Conservation (phyloP, 2,888 invertebrate genomes). For the Rhabditoides inermis region DNA sequence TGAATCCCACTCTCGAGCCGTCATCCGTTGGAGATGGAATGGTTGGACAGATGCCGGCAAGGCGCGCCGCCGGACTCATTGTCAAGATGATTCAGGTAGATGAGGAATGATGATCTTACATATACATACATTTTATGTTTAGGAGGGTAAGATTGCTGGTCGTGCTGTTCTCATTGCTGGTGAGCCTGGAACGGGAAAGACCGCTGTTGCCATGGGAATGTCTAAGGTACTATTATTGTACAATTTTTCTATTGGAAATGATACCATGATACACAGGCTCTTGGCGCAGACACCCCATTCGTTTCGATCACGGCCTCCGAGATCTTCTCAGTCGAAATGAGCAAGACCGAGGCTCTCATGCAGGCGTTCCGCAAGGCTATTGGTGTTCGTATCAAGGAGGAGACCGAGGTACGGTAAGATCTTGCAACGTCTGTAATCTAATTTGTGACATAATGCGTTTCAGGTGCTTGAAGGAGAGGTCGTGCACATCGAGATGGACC, state of each 20-base stretch:
- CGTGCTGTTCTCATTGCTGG: slow-evolving; percentile 87
- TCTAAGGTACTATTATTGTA: neutral
- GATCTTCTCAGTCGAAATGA: slow-evolving; percentile 86
- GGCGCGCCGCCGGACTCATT: slow-evolving; percentile 87
- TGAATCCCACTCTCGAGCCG: slow-evolving; percentile 79
- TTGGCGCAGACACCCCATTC: slow-evolving; percentile 76
- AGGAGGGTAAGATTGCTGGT: slow-evolving; percentile 92
- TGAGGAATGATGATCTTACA: no score
- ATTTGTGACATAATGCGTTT: slow-evolving; percentile 9
- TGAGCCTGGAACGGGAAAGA: slow-evolving; percentile 93
- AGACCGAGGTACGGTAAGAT: slow-evolving; percentile 45
- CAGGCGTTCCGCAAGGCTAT: slow-evolving; percentile 88
- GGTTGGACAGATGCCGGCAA: slow-evolving; percentile 66
- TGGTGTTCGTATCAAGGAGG: slow-evolving; percentile 83
- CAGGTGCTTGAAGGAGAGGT: slow-evolving; percentile 98
- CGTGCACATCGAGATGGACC: slow-evolving; percentile 88
- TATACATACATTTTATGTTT: slow-evolving; percentile 12
- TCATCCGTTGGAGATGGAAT: slow-evolving; percentile 60
- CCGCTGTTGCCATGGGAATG: slow-evolving; percentile 84
- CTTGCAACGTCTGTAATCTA: neutral
- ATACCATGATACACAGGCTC: slow-evolving; percentile 46
- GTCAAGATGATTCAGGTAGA: slow-evolving; percentile 86
- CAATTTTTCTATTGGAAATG: slow-evolving; percentile 4
- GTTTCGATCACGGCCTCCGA: slow-evolving; percentile 97
- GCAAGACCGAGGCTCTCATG: slow-evolving; percentile 93